Conservation (phyloP, 1,140 invertebrate species). For the Hypsibius dujardini region DNA sequence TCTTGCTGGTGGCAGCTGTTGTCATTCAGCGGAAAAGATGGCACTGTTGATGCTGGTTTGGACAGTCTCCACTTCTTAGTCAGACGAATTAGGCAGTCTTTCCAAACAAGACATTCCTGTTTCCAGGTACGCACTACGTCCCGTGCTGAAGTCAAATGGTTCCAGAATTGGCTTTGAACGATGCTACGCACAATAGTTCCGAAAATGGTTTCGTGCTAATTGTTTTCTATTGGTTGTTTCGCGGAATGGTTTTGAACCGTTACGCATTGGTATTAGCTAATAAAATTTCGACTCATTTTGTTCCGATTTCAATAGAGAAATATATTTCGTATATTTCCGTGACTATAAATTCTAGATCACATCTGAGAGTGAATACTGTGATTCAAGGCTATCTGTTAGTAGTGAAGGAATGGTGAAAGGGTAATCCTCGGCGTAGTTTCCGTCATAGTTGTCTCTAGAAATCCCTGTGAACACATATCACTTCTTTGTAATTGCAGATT, state of each 20-base stretch:
- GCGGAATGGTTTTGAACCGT: neutral
- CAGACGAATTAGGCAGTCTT: neutral
- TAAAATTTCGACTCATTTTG: no score
- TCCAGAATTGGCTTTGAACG: no score
- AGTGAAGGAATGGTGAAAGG: neutral
- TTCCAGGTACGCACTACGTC: neutral
- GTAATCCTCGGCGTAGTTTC: neutral
- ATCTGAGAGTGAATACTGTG: neutral
- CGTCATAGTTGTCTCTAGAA: neutral
- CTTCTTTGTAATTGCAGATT: neutral
- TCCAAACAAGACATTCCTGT: neutral
- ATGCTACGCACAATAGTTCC: no score
- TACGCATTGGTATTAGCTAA: no score
- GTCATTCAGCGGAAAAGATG: neutral
- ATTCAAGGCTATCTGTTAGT: neutral
- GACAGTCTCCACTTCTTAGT: neutral
- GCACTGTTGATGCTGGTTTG: neutral
- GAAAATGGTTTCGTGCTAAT: no score
- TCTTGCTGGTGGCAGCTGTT: neutral
- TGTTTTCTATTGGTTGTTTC: neutral
- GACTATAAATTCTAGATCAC: neutral
- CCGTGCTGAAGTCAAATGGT: neutral
- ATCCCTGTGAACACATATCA: conserved; percentile 7
- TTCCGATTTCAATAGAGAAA: no score
- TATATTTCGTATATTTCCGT: no score